Base-by-base conservation (phyloP, 1,140 invertebrate genomes). In the Teleopsis dalmanni region DNA sequence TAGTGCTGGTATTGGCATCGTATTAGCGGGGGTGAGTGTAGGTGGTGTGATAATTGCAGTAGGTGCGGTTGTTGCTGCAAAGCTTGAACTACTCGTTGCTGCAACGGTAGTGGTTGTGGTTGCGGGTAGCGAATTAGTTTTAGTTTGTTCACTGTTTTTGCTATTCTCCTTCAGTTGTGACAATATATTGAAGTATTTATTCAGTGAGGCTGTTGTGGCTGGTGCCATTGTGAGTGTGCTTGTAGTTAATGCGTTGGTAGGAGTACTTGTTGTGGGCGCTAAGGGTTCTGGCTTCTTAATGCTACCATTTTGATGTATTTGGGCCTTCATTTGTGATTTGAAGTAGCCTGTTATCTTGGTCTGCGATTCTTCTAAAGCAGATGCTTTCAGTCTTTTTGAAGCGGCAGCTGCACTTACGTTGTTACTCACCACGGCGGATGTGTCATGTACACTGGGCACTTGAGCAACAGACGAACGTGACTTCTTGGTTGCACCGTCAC, bases 331-430 rank as follows among this genome's bases (percentile, higher is more conserved):
- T 64, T 88, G 84, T 3, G 83, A 79, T 57, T 85, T 88, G 57
- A 87, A 89, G 62, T 85, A 89, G 57, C 87, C 84, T 2, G 86
- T 89, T 57, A 89, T 89, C 57, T 84, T 83, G 4, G 67, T 70
- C 54, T 70, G 67, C 9, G 66, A 67, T 54, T 69, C 66, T 44
- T 70, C 66, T 27, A 64, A 35, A 25, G 65, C 61, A 36, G 59
- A 61, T 18, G 60, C 59, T 57, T 69, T 69, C 65, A 69, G 65
- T 69, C 65, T 64, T 69, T 69, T 69, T 19, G 51, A 33, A 38
- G 41, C 51, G 8, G 33, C 31, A 45, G 22, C 26, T 31, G 35
- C 41, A 44, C 23, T 51, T 0, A 10, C 45, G 47, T 31, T 45
- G 8, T 9, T n/a, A 11, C 16, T 6, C 21, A 27, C 10, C 1